phyloP scores from a whole-genome alignment of 2,797 vertebrate genomes.

The Astyanax mexicanus region DNA sequence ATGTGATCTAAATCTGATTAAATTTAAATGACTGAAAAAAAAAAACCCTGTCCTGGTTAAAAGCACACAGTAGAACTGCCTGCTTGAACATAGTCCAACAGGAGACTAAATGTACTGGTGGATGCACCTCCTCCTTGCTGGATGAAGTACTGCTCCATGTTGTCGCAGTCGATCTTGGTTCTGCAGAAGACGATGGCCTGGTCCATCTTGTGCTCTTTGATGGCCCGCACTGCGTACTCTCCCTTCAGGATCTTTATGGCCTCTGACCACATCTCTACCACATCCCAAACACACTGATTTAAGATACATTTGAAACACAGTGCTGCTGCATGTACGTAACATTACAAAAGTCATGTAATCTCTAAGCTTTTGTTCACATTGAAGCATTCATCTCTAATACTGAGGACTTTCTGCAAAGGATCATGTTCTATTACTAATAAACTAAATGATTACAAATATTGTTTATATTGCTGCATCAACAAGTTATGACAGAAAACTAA shows the following conservation, averaged over 20 bases:
- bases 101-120: not conserved
- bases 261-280: slow-evolving; percentile 97
- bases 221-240: slow-evolving; percentile 91
- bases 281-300: not conserved
- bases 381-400: too few relatives aligned
- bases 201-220: slow-evolving; percentile 99
- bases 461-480: too few relatives aligned
- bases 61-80: too few relatives aligned
- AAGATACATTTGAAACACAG: not conserved
- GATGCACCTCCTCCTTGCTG: slow-evolving; percentile 92
- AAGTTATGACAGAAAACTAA: too few relatives aligned
- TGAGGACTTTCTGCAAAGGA: too few relatives aligned
- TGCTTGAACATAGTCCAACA: not conserved
- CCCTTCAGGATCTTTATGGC: slow-evolving; percentile 97
- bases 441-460: too few relatives aligned
- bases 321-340: not conserved
- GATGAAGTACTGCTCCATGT: slow-evolving; percentile 95
- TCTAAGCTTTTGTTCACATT: too few relatives aligned
- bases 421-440: too few relatives aligned
- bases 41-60: too few relatives aligned
- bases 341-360: too few relatives aligned
- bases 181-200: slow-evolving; percentile 98
- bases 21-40: too few relatives aligned
- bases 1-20: too few relatives aligned
- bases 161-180: slow-evolving; percentile 98